Evolutionary conservation across 2,113 vertebrate genomes (phyloP).

Genomic region (Nothocercus julius): DNA sequence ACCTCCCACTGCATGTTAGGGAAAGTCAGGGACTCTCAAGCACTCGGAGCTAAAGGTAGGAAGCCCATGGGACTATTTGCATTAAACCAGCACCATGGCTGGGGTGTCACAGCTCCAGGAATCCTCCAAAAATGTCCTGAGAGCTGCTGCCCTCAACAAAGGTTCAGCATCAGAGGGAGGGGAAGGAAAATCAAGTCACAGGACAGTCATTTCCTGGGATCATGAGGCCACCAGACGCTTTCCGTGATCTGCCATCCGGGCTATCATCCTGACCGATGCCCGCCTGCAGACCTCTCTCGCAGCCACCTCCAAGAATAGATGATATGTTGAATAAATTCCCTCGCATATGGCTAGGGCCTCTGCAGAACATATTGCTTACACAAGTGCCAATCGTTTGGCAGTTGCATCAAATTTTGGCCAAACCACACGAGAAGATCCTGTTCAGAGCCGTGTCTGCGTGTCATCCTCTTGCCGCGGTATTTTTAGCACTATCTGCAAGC

Average conservation of each 20-base stretch:
- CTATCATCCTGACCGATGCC: fast-evolving
- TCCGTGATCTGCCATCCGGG: neutral
- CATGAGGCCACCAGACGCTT: neutral
- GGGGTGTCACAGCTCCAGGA: neutral
- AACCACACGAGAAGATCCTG: neutral
- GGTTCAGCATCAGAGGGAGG: neutral
- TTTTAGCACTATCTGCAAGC: constrained; percentile 36
- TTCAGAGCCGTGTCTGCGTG: neutral
- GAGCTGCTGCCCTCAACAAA: neutral
- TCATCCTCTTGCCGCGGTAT: neutral
- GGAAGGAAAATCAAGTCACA: neutral
- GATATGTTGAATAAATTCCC: neutral
- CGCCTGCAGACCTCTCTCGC: neutral
- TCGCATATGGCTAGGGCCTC: neutral
- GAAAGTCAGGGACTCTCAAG: neutral
- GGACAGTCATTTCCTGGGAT: too few species aligned
- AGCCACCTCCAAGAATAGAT: fast-evolving
- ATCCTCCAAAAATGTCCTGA: neutral
- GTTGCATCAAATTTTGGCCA: neutral
- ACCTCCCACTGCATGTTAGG: neutral
- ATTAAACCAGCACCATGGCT: neutral
- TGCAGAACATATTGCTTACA: neutral
- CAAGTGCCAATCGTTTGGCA: neutral
- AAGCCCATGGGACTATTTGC: neutral
- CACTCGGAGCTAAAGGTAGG: neutral